Evolutionary conservation across 2,797 vertebrate genomes (phyloP), one percentile per base, ranked within the genome.

Genomic region (Eulemur albifrons): DNA sequence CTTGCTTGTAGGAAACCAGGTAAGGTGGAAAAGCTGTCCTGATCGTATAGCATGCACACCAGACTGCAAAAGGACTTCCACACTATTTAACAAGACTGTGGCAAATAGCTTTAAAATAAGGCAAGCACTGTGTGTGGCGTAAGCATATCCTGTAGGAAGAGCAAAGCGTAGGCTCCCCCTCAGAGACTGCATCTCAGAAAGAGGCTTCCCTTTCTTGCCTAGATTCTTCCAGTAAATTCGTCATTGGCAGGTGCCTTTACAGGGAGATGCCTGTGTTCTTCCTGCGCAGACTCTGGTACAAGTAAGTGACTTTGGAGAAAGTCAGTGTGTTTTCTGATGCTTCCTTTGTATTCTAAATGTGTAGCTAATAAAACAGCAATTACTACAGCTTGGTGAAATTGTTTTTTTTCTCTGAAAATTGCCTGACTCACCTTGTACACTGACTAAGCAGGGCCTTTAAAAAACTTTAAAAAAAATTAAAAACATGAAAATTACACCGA

Each of bases 101-200:
- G 84, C 92, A 67, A 67, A 43, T 54, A 92, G 95, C 80, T 86
- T 61, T 59, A 2, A 69, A 88, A 89, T 0, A 92, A 96, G 97
- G 97, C 95, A 75, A 97, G 94, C 95, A 93, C 30, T 45, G 27
- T n/a, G 90, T 77, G 73, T 84, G 75, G 87, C 96, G 97, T 72
- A 65, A 81, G 27, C 7, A 43, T 0, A 27, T 48, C 45, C 85
- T 91, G 59, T 54, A 30, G 38, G 40, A 32, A 48, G 73, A 63
- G 93, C 65, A 43, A 52, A 7, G 87, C 81, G 85, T 32, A 63
- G 54, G 90, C 93, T 94, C 1, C 0, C 70, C 77, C 83, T 88
- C 52, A 73, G 70, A 95, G 88, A n/a, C 57, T 38, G 59, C 2
- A 0, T 2, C 32, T 27, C 40, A 63, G 75, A 76, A 69, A 45